A percentile compares a stretch with the other conserved stretches of the same genome.
Evolutionary conservation across 2,113 vertebrate species (phyloP).

Genomic region (Struthidea cinerea): DNA sequence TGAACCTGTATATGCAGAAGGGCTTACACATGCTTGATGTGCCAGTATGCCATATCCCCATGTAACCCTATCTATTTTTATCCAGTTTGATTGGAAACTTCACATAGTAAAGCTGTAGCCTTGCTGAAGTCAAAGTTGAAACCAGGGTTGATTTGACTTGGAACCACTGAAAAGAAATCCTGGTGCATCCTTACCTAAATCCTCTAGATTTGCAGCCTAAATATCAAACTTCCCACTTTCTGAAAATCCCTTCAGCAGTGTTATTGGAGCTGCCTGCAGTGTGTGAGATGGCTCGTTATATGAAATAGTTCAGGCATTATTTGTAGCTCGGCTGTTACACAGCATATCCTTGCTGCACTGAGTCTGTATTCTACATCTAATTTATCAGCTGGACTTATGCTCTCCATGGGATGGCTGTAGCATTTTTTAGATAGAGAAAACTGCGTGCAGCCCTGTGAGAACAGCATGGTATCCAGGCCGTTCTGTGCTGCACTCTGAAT

Average conservation of each 20-base stretch:
- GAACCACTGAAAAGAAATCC: neutral
- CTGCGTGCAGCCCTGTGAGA: neutral
- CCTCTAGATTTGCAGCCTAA: neutral
- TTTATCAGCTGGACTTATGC: neutral
- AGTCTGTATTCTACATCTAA: neutral
- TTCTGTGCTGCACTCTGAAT: neutral
- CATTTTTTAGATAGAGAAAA: neutral
- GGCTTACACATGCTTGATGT: neutral
- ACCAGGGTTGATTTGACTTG: neutral
- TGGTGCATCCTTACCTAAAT: neutral
- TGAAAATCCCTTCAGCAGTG: neutral
- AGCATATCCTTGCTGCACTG: neutral
- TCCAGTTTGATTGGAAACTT: neutral
- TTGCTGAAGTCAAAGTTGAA: neutral
- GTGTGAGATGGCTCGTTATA: neutral
- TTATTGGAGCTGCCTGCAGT: neutral
- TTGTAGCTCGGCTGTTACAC: neutral
- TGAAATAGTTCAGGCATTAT: neutral
- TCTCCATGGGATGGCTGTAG: neutral
- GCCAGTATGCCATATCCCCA: neutral
- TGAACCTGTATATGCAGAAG: neutral
- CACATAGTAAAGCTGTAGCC: neutral
- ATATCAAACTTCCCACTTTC: neutral
- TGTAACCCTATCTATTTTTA: neutral
- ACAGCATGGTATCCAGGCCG: rapidly evolving